Evolutionary conservation across 2,888 invertebrate species (phyloP).

Genomic region (Rotaria socialis): DNA sequence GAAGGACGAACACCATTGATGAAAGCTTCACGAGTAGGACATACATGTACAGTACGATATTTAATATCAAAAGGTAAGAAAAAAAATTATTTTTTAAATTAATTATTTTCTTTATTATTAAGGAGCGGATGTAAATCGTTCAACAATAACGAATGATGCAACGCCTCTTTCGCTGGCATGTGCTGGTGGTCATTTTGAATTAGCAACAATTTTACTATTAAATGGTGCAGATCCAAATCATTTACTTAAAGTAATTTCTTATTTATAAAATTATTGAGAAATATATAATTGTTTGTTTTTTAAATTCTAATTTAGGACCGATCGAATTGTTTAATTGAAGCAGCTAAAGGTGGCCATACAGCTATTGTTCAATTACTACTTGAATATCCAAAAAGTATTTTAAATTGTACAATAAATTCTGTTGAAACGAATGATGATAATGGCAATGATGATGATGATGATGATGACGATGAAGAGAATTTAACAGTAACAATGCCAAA

Average conservation of each 20-base stretch:
- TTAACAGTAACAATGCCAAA: neutral
- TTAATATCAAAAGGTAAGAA: slow-evolving; percentile 72
- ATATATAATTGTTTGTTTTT: too few relatives aligned
- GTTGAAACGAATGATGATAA: slow-evolving; percentile 20
- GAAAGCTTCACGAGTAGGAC: slow-evolving; percentile 97
- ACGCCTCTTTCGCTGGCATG: slow-evolving; percentile 94
- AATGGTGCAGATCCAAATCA: slow-evolving; percentile 82
- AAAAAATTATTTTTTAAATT: neutral
- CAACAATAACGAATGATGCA: slow-evolving; percentile 96
- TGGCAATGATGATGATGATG: neutral
- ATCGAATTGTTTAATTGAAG: slow-evolving; percentile 95
- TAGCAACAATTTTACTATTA: slow-evolving; percentile 37
- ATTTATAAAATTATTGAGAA: too few relatives aligned
- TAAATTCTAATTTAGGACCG: neutral
- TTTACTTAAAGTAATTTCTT: slow-evolving; percentile 57
- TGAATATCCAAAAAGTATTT: neutral
- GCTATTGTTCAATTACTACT: slow-evolving; percentile 77
- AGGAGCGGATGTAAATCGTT: slow-evolving; percentile 72
- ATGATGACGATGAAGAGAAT: neutral
- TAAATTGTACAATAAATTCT: slow-evolving; percentile 16
- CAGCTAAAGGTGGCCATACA: slow-evolving; percentile 93
- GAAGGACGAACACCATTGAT: slow-evolving; percentile 94
- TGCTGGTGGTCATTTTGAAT: slow-evolving; percentile 48
- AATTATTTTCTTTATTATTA: neutral
- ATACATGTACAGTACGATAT: slow-evolving; percentile 89